These are phyloP conservation scores for Drosophila trichaetosa DNA, from an alignment of 2,888 invertebrate genomes.

Conservation along the genomic window DNA sequence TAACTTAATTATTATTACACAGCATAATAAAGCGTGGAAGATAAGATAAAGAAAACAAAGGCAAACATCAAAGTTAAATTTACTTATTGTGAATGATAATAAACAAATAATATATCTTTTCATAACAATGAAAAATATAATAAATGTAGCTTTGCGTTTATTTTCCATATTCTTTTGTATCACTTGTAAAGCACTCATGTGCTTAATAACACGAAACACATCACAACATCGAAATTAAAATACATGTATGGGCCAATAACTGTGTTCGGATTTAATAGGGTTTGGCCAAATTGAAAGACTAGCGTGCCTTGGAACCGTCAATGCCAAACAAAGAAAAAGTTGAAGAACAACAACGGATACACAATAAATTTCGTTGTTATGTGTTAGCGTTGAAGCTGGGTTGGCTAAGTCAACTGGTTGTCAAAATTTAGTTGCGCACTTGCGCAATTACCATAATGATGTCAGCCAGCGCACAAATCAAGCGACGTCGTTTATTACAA, in stretches of 20 bases:
- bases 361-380: background rate
- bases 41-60: background rate
- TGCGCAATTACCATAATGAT: constrained; percentile 76
- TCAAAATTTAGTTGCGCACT: constrained; percentile 65
- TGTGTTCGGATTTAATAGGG: background rate
- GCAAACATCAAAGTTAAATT: background rate
- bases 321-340: background rate
- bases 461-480: constrained; percentile 67
- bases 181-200: background rate
- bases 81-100: background rate
- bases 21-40: background rate
- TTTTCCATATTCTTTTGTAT: background rate
- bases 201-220: background rate
- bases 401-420: constrained; percentile 46
- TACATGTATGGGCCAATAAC: background rate
- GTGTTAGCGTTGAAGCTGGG: background rate
- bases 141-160: background rate
- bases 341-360: background rate
- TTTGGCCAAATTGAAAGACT: background rate
- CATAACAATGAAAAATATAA: background rate
- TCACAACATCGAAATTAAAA: background rate
- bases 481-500: constrained; percentile 78
- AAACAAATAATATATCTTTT: background rate
- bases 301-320: background rate
- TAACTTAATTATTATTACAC: background rate